Base-by-base conservation (phyloP, 2,113 vertebrate species). In the Cettia cetti region DNA sequence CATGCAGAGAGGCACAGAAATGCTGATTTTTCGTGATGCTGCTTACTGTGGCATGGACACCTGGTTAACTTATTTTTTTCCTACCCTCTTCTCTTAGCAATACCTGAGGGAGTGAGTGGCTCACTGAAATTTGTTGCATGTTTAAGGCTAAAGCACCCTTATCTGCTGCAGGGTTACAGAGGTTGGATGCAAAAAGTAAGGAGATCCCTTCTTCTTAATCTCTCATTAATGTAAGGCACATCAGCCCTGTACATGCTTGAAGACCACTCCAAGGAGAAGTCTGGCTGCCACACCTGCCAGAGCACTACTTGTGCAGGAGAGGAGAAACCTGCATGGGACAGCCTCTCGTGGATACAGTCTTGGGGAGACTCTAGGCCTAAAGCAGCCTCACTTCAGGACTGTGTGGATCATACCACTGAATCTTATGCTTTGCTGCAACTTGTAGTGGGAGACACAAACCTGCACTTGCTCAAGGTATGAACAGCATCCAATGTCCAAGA, bases 241-340 rank as follows among this genome's bases (percentile, higher is more conserved):
- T 35, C 52, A 78, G 64, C 11, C 3, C 0, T 0, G 9, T 1
- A 37, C 1, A 0, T 21, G 49, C 70, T 40, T 59, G 69, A 42
- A 42, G 23, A 75, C 10, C 37, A 56, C 13, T 23, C 28, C 2
- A 2, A 54, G 60, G 72, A 89, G 39, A 53, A 86, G 53, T 17
- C 15, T 31, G 56, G 39, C 35, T 52, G 44, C 23, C 44, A n/a
- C 1, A 3, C 5, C 40, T 56, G 37, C 23, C 52, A 52, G 21
- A 63, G 39, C 60, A 65, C 42, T 19, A 6, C 12, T 31, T 10
- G 20, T 11, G 45, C n/a, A n/a, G 22, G 11, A 24, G 2, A 40
- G 31, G 15, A 53, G 61, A 90, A 80, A 15, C 10, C 15, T 45
- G 22, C 20, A 9, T 3, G 40, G 35, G 31, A 22, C 2, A 11